These are phyloP conservation scores for Nemurella pictetii DNA, from an alignment of 2,888 invertebrate genomes.

Conservation along the genomic window DNA sequence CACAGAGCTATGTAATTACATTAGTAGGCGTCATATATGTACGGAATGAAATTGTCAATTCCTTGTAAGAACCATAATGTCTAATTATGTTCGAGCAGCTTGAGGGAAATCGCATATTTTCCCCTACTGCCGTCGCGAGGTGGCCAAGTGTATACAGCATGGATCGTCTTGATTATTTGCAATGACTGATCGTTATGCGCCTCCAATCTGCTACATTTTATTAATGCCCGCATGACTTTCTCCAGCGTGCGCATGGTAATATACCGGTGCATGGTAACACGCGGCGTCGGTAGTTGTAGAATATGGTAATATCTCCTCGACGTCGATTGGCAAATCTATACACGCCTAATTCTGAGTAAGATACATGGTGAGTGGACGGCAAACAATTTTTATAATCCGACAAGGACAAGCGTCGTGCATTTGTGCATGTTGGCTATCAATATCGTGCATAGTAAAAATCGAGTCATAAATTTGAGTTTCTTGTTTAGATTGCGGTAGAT, in stretches of 20 bases:
- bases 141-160: not conserved
- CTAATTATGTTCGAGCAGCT: not conserved
- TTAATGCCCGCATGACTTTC: conserved; percentile 10
- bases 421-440: no score
- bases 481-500: not conserved
- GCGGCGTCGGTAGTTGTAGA: not conserved
- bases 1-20: not conserved
- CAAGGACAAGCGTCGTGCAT: not conserved
- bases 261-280: no score
- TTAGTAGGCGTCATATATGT: not conserved
- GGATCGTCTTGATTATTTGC: not conserved
- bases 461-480: not conserved
- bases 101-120: not conserved
- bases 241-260: not conserved
- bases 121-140: not conserved
- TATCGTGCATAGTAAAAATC: not conserved
- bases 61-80: not conserved
- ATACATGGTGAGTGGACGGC: not conserved
- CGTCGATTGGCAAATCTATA: not conserved
- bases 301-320: not conserved
- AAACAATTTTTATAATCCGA: not conserved
- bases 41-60: not conserved
- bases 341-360: not conserved
- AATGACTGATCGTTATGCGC: not conserved
- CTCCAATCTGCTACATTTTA: conserved; percentile 12